A percentile compares a stretch with the other conserved stretches of the same genome.
These are phyloP conservation scores for Sebastiscus albofasciatus DNA, from an alignment of 2,797 vertebrate genomes.

Conservation along the genomic window DNA sequence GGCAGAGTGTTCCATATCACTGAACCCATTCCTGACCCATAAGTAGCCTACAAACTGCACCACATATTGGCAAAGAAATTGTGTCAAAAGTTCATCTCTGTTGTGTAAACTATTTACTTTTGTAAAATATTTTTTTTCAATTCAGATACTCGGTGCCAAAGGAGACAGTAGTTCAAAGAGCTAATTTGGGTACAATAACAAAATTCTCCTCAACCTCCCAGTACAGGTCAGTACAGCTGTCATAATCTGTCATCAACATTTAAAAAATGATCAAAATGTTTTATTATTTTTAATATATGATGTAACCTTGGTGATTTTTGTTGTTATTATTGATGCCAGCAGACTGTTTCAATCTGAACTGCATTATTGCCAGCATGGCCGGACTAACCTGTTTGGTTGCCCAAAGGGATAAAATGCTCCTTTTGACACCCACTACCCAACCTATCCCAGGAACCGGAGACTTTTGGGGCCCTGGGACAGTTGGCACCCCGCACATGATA, in stretches of 20 bases:
- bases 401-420: too few relatives aligned
- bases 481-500: not conserved
- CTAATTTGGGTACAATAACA: constrained; percentile 26
- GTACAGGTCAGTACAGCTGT: not conserved
- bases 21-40: not conserved
- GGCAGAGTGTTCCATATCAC: too few relatives aligned
- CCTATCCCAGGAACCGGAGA: not conserved
- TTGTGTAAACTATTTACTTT: constrained; percentile 9
- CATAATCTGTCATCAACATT: not conserved
- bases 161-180: not conserved
- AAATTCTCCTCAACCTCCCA: not conserved
- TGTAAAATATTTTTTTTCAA: too few relatives aligned
- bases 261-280: not conserved
- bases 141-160: constrained; percentile 11
- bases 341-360: not conserved
- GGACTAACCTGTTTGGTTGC: not conserved
- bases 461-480: not conserved
- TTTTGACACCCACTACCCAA: not conserved
- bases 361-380: not conserved
- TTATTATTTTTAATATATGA: not conserved
- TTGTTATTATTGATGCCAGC: not conserved
- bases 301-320: not conserved
- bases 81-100: constrained; percentile 22
- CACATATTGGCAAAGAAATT: not conserved
- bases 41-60: not conserved